These are phyloP conservation scores for Leuciscus waleckii DNA, from an alignment of 2,797 vertebrate species.

Conservation along the genomic window DNA sequence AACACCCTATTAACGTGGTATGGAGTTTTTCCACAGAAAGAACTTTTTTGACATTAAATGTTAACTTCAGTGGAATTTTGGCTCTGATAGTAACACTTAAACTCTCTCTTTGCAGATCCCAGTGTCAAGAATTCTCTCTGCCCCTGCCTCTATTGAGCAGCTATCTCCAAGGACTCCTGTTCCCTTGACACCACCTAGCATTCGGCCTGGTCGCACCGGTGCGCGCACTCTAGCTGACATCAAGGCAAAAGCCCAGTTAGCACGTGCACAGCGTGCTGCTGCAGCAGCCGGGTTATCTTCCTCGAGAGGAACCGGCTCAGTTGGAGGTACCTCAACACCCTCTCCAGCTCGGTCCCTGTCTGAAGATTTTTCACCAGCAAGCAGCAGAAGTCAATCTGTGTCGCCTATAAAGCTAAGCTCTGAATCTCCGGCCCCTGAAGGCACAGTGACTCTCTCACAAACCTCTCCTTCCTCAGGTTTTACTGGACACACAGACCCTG, in stretches of 20 bases:
- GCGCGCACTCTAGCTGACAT: constrained; percentile 96
- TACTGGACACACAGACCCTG: constrained; percentile 54
- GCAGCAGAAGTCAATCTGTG: constrained; percentile 62
- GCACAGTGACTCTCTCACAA: constrained; percentile 42
- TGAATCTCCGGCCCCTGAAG: constrained; percentile 57
- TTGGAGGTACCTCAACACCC: constrained; percentile 76
- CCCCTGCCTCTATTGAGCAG: constrained; percentile 83
- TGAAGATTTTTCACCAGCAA: constrained; percentile 66
- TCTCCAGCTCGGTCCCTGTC: constrained; percentile 83
- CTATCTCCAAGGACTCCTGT: constrained; percentile 87
- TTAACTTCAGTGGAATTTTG: not conserved
- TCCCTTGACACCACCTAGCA: constrained; percentile 77
- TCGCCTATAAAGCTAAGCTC: constrained; percentile 58
- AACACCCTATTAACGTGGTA: not conserved
- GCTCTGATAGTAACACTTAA: not conserved
- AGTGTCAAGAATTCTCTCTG: constrained; percentile 85
- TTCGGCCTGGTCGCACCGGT: constrained; percentile 86
- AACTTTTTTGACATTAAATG: not conserved
- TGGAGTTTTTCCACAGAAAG: not conserved
- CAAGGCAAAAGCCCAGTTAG: constrained; percentile 95
- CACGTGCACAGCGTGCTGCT: constrained; percentile 88
- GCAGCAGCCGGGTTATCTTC: constrained; percentile 76
- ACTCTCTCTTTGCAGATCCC: constrained; percentile 82
- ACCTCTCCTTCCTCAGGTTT: constrained; percentile 54
- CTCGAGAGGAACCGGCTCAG: constrained; percentile 83